Base-by-base conservation (phyloP, 2,888 invertebrate species). In the Baccha elongata region DNA sequence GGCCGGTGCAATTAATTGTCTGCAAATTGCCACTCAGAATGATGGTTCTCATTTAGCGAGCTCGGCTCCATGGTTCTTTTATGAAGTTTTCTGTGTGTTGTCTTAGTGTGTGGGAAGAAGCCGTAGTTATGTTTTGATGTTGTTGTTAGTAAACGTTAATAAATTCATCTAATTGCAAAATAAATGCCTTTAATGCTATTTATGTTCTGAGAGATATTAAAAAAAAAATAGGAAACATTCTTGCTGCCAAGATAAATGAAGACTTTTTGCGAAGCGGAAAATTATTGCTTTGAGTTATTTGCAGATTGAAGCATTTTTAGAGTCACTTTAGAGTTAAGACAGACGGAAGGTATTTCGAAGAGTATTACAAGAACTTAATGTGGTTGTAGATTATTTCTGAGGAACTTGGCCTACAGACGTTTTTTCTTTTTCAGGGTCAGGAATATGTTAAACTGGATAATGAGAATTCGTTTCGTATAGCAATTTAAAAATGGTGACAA, bases 11-110 rank as follows among this genome's bases (percentile, higher is more conserved):
- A 83, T 83, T 83, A 83, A 76, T 83, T 83, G 68, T 53, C 83
- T 64, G 76, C 78, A 83, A 83, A 83, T 83, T 78, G 73, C 83
- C 46, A 55, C 83, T 83, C 72, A 72, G 78, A 78, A 78, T 78
- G 83, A 78, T 83, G 78, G 55, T 73, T 78, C 78, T 62, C 83
- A 78, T 83, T 83, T 69, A 58, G 64, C 55, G 74, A 46, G 55
- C 55, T 40, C 40, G 13, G 11, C 26, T 48, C 29, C 42, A 44
- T 78, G 40, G 52, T 46, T 42, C 60, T 55, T 50, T 32, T 46
- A 29, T 23, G 15, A 40, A 62, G 26, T 29, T 53, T 53, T 21
- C 32, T 0, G 11, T 65, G 10, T 52, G 26, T 29, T 53, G 44
- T 21, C 32, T 0, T 6, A 58, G 10, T 52, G 58, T 69, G 75